A percentile compares a stretch with the other conserved stretches of the same genome.
These are phyloP conservation scores for Neofelis nebulosa DNA, from an alignment of 2,113 vertebrate species.

Conservation along the genomic window DNA sequence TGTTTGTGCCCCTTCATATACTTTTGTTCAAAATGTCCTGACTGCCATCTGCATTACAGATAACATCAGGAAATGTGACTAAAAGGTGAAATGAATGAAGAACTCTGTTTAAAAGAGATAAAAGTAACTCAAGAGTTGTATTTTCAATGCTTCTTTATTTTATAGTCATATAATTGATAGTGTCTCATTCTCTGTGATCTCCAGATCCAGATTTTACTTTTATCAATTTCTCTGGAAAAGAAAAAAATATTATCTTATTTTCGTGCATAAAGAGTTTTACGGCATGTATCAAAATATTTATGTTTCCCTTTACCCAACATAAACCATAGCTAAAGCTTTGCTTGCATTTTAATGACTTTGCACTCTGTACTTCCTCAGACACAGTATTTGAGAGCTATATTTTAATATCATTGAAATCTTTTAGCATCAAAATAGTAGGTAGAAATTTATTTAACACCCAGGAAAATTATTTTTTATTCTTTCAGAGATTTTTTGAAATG, in stretches of 20 bases:
- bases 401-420: not conserved
- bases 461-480: not conserved
- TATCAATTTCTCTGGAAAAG: not conserved
- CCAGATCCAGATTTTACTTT: not conserved
- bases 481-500: not conserved
- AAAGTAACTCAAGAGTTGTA: not conserved
- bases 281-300: not conserved
- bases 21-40: not conserved
- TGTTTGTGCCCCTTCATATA: not conserved
- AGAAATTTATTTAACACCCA: not conserved
- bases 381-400: not conserved
- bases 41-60: not conserved
- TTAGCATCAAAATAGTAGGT: not conserved
- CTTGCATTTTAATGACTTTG: not conserved
- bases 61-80: not conserved
- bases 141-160: constrained; percentile 3
- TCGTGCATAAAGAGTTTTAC: not conserved
- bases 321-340: not conserved
- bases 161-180: not conserved
- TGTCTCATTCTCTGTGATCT: not conserved
- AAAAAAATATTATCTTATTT: constrained; percentile 3
- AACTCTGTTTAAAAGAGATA: not conserved
- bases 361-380: not conserved
- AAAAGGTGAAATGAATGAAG: constrained; percentile 8
- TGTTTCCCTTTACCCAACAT: not conserved